Evolutionary conservation across 2,113 vertebrate genomes (phyloP).

Genomic region (Parotia lawesii): DNA sequence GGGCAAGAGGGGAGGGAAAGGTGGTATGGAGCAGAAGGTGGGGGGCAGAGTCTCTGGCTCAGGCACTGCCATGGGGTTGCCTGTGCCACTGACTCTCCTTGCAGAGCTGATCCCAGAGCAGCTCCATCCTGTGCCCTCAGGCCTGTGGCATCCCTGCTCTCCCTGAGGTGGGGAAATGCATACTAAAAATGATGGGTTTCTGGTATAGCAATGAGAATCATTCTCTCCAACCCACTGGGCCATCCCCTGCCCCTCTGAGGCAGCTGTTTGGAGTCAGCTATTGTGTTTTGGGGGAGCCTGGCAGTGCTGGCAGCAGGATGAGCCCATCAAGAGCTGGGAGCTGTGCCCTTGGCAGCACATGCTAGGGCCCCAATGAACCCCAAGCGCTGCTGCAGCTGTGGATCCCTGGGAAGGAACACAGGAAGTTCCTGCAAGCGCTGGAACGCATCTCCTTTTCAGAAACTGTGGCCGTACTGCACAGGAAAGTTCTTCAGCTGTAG

Average conservation of each 20-base stretch:
- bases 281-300: neutral
- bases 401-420: neutral
- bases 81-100: neutral
- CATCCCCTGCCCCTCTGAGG: neutral
- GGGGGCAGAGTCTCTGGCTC: neutral
- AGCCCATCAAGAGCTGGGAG: neutral
- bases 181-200: neutral
- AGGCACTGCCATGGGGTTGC: neutral
- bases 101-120: neutral
- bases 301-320: neutral
- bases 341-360: neutral
- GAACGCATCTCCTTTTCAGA: fast-evolving
- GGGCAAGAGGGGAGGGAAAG: neutral
- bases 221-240: fast-evolving
- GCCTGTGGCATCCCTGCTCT: neutral
- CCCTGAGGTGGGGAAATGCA: fast-evolving
- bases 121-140: neutral
- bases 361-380: neutral
- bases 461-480: neutral
- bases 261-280: neutral
- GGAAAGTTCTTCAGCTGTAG: neutral
- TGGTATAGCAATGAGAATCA: neutral
- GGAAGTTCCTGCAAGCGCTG: neutral
- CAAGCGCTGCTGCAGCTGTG: fast-evolving
- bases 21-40: neutral